Evolutionary conservation across 2,113 vertebrate genomes (phyloP), one percentile per base, ranked within the genome.

Genomic region (Loxodonta africana): DNA sequence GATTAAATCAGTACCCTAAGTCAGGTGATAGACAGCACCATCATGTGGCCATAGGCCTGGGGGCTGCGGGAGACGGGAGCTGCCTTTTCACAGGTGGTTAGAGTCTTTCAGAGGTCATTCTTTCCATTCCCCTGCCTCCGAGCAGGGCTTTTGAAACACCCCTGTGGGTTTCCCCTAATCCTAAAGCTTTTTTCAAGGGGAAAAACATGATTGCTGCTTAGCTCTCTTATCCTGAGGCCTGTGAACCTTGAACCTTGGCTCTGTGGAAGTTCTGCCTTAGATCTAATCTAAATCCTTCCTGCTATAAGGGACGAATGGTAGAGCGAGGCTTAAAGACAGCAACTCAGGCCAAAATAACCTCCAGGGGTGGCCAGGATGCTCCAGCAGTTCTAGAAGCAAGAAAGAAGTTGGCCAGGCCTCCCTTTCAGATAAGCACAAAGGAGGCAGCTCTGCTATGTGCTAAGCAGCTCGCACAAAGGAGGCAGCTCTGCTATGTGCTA

Each of bases 391-490:
- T 74, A 41, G 71, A 87, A 91, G 85, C 94, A 81, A 94, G 89
- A 81, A 44, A 74, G 67, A 77, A n/a, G 67, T 46, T 77, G 89
- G 93, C 92, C 92, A 69, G 53, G 92, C 33, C 28, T 67, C 65
- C 71, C 85, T 53, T 41, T 73, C 83, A 78, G 96, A 94, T 76
- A 51, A 93, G 94, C 87, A 57, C 0, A 15, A 60, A 92, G 97
- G 94, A 83, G 93, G 90, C 83, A 30, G 92, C 69, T 53, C 84
- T 33, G 81, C 89, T 84, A 0, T 84, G 92, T 74, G 83, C 92
- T 20, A 15, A 73, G 95, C 18, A 81, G 80, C 97, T 90, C 2
- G 0, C 92, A 60, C 2, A 41, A 10, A 37, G 37, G 37, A 37
- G 37, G 37, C 37, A 37, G 92, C 69, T 53, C 84, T 33, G 81